These are phyloP conservation scores for Macrostomum cliftonense DNA, from an alignment of 2,888 invertebrate genomes.

Conservation along the genomic window DNA sequence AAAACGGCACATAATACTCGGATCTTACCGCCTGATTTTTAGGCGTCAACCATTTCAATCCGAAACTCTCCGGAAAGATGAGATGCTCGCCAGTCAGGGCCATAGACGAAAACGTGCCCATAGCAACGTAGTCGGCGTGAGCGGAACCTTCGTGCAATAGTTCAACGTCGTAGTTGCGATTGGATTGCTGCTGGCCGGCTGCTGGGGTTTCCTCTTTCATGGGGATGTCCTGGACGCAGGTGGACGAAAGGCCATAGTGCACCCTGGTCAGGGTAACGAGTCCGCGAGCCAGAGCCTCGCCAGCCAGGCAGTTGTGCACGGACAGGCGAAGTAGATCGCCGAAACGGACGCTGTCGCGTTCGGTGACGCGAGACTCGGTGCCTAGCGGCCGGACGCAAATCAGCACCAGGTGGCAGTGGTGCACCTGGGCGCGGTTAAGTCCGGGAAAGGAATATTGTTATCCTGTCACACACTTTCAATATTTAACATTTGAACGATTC, in stretches of 20 bases:
- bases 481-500: no score
- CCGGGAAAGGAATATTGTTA: no score
- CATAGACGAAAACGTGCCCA: no score
- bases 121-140: conserved; percentile 50
- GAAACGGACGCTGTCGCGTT: conserved; percentile 41
- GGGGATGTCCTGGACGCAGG: conserved; percentile 86
- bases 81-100: conserved; percentile 1
- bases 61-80: no score
- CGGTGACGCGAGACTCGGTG: conserved; percentile 55
- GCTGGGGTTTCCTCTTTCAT: conserved; percentile 52
- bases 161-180: conserved; percentile 94
- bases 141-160: conserved; percentile 72
- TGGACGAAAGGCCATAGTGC: conserved; percentile 76
- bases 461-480: no score
- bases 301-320: conserved; percentile 17
- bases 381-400: conserved; percentile 69
- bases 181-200: conserved; percentile 61
- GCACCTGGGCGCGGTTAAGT: conserved; percentile 55
- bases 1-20: no score
- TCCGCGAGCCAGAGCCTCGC: conserved; percentile 21
- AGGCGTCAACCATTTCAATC: not conserved
- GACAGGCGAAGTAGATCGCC: not conserved
- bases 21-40: not conserved
- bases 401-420: conserved; percentile 71
- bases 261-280: conserved; percentile 24